Evolutionary conservation across 2,888 invertebrate species (phyloP).

Genomic region (Allolobophora icterica): DNA sequence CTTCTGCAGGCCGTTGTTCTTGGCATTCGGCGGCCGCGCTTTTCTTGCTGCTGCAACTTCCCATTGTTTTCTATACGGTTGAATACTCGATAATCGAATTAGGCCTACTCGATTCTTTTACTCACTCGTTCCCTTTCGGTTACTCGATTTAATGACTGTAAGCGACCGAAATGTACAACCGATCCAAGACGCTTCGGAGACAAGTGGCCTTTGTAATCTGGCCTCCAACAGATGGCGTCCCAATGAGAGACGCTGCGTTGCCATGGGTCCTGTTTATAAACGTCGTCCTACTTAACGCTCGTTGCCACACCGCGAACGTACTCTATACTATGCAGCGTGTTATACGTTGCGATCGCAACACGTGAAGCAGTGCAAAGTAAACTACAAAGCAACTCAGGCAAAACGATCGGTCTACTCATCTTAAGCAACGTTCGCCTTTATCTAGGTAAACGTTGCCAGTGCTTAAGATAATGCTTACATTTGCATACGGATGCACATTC

Average conservation of each 20-base stretch:
- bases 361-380: background rate
- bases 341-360: background rate
- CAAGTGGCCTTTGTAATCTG: background rate
- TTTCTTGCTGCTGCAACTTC: background rate
- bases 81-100: background rate
- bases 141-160: background rate
- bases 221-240: background rate
- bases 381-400: background rate
- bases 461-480: background rate
- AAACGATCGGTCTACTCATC: background rate
- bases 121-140: background rate
- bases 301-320: background rate
- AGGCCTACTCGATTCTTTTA: background rate
- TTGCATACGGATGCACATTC: background rate
- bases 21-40: background rate
- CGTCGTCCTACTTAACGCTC: background rate
- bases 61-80: background rate
- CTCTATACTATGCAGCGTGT: too few relatives aligned
- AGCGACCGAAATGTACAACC: background rate
- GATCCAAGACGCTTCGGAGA: background rate
- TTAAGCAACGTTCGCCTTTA: background rate
- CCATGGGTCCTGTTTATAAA: background rate
- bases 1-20: background rate
- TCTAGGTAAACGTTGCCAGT: background rate
- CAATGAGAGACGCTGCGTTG: background rate